A percentile compares a stretch with the other conserved stretches of the same genome.
Conservation (phyloP, 2,113 vertebrate genomes). For the Callipepla squamata region DNA sequence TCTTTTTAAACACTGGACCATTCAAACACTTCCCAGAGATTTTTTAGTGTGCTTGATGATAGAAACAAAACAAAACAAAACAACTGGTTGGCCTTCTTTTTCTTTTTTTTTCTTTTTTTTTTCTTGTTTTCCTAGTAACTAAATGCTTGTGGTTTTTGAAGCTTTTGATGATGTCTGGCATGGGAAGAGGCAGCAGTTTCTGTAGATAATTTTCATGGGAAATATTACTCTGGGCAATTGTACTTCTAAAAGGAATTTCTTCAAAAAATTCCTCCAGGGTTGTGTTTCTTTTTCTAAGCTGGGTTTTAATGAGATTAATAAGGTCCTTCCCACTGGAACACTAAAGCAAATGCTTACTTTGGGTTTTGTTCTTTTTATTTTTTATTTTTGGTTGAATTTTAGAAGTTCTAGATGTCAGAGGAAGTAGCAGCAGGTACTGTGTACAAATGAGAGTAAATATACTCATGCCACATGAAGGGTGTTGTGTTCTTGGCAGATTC, state of each 20-base stretch:
- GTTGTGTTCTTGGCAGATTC: not conserved
- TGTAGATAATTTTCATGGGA: not conserved
- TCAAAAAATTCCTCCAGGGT: conserved; percentile 15
- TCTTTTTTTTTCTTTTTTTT: not conserved
- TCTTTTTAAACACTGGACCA: not conserved
- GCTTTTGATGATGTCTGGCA: not conserved
- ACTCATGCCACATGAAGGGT: not conserved
- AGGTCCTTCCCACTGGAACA: not conserved
- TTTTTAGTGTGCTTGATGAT: not conserved
- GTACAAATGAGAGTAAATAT: not conserved
- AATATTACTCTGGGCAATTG: not conserved
- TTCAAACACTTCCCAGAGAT: not conserved
- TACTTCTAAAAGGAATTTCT: conserved; percentile 8
- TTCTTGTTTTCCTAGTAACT: fast-evolving
- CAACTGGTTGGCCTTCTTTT: not conserved
- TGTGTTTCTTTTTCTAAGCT: conserved; percentile 33
- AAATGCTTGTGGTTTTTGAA: not conserved
- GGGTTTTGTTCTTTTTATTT: not conserved
- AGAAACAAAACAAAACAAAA: not conserved
- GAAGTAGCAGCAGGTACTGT: not conserved
- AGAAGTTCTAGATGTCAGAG: not conserved
- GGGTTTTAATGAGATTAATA: not conserved
- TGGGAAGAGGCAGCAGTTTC: not conserved
- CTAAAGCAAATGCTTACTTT: conserved; percentile 1
- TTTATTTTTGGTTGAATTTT: not conserved